Evolutionary conservation across 2,797 vertebrate genomes (phyloP), one percentile per base, ranked within the genome.

Genomic region (Huso huso): DNA sequence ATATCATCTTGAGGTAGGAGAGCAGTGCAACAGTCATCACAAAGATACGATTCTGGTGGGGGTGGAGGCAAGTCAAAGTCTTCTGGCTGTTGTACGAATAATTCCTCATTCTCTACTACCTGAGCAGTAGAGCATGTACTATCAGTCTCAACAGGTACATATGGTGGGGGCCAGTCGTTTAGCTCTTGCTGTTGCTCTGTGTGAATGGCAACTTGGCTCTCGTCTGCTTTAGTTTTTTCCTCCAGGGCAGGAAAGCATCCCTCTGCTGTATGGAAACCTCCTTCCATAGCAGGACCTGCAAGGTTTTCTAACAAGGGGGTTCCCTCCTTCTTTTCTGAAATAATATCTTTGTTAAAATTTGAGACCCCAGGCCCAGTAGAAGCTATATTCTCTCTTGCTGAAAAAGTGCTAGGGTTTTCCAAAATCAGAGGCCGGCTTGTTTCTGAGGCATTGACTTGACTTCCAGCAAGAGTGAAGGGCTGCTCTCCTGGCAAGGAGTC

Each of bases 161-260:
- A 88, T 0, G 89, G 88, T 55, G 87, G 88, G 53, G 87, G 88
- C 89, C 90, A 90, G 7, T 88, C 83, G 62, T 68, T 11, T 0
- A 69, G 8, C 11, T 83, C 80, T 0, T 72, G 74, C 58, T 67
- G 59, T 2, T 8, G 52, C 58, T 57, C 71, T 9, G 66, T 11
- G 2, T 59, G 60, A 70, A 48, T 64, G 58, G 62, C 53, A 51
- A 68, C 0, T 0, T 13, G 2, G 1, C 18, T 0, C 11, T 72
- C 70, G 59, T 62, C 51, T 50, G 65, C n/a, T 64, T 3, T 10
- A 57, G 66, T 11, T 48, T 12, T 77, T 13, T 65, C 15, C 0
- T 49, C 62, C 1, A 8, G 1, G 73, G 80, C 4, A 55, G 83
- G 62, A 73, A 61, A 0, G 73, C 37, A 48, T 10, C 52, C 23